A percentile compares a stretch with the other conserved stretches of the same genome.
phyloP scores from a whole-genome alignment of 1,140 invertebrate species.

The Solen grandis region DNA sequence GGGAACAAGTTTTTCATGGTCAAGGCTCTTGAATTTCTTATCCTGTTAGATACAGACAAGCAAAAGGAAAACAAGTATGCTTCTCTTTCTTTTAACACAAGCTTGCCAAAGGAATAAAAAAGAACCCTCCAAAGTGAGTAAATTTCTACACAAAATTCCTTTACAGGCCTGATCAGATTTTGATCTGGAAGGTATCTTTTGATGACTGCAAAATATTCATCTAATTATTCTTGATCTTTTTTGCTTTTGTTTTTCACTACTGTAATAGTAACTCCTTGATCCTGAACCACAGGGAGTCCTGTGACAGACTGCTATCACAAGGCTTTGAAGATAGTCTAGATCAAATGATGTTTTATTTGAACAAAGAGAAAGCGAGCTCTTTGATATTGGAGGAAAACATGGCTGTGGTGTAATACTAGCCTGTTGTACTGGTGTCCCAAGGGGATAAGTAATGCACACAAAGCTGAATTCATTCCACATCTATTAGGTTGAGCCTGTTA shows the following conservation, averaged over 20 bases:
- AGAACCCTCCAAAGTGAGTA: no score
- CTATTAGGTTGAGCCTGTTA: not conserved
- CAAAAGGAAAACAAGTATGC: no score
- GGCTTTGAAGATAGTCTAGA: slow-evolving; percentile 30
- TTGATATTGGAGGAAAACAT: slow-evolving; percentile 43
- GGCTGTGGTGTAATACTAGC: slow-evolving; percentile 42
- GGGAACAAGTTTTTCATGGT: no score
- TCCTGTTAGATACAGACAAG: no score
- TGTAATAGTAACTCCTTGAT: slow-evolving; percentile 51
- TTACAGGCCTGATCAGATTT: no score
- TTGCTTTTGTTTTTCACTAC: slow-evolving; percentile 48
- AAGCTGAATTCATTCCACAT: not conserved
- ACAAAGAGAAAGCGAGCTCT: slow-evolving; percentile 37
- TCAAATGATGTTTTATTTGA: slow-evolving; percentile 52
- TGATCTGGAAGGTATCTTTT: not conserved
- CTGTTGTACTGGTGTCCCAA: not conserved
- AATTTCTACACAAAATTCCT: no score
- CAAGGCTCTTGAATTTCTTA: no score
- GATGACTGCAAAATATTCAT: not conserved
- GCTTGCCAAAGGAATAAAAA: no score
- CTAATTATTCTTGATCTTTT: not conserved
- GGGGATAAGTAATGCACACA: not conserved
- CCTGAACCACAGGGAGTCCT: slow-evolving; percentile 4
- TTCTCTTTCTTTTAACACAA: no score
- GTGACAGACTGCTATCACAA: slow-evolving; percentile 25